phyloP scores from a whole-genome alignment of 2,113 vertebrate genomes.

The Corythornis cristatus region DNA sequence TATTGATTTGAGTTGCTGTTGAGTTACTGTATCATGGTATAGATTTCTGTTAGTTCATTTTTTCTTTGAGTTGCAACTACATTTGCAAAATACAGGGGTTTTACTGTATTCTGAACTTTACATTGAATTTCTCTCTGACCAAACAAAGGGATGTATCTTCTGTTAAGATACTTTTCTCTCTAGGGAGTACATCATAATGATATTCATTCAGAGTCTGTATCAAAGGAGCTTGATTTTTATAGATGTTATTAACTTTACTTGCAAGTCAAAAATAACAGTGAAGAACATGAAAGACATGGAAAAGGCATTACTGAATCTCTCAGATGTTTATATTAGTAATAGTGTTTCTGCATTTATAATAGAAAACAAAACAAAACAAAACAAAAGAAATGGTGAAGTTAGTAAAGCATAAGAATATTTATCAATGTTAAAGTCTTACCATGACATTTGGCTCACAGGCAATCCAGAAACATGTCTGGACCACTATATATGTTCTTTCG shows the following conservation, averaged over 20 bases:
- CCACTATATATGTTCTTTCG: background rate
- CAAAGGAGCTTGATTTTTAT: background rate
- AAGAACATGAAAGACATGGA: background rate
- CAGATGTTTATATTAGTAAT: background rate
- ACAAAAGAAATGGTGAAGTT: background rate
- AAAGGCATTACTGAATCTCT: background rate
- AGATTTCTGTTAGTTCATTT: background rate
- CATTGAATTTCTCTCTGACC: background rate
- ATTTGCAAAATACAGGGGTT: rapidly evolving
- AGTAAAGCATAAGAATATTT: background rate
- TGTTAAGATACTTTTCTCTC: background rate
- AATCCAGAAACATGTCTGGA: background rate
- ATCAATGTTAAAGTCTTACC: background rate
- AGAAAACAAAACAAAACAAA: background rate
- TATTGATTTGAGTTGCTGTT: background rate
- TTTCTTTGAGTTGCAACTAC: background rate
- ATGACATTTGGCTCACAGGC: background rate
- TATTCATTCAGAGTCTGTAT: background rate
- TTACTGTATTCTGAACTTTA: background rate
- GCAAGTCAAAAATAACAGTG: background rate
- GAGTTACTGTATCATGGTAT: background rate
- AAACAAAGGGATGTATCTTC: background rate
- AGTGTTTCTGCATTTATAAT: background rate
- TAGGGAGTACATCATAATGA: background rate
- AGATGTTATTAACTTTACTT: background rate